phyloP scores from a whole-genome alignment of 2,797 vertebrate genomes.

The Myotis planiceps region DNA sequence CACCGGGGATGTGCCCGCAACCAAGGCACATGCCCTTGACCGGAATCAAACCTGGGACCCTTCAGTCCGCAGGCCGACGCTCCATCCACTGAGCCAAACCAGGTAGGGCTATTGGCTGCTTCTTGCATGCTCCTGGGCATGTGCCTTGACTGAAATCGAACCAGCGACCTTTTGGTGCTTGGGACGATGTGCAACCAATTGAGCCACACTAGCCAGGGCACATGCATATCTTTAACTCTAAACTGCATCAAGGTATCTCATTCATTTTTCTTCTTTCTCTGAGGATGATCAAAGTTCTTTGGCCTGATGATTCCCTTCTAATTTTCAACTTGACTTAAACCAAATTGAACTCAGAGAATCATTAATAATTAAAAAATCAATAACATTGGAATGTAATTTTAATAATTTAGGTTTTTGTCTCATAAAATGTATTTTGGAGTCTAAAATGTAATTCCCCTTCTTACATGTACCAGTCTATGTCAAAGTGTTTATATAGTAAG shows the following conservation, averaged over 20 bases:
- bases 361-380: slow-evolving; percentile 32
- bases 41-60: too few relatives aligned
- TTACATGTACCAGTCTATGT: neutral
- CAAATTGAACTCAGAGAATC: neutral
- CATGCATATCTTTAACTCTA: neutral
- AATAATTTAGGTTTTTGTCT: neutral
- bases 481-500: neutral
- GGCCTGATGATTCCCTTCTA: slow-evolving; percentile 12
- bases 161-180: neutral
- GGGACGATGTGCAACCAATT: neutral
- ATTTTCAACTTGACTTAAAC: slow-evolving; percentile 28
- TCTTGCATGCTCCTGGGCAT: neutral
- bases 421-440: neutral
- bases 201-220: neutral
- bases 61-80: too few relatives aligned
- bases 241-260: neutral
- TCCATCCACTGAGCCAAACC: too few relatives aligned
- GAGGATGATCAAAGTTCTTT: neutral
- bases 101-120: neutral
- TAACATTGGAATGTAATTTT: neutral
- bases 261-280: neutral
- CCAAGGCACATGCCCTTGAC: too few relatives aligned
- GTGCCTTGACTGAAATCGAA: neutral
- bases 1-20: too few relatives aligned
- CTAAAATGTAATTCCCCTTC: neutral